Percentiles rank a stretch among this genome's conserved stretches.
These are phyloP conservation scores for Leptodactylus fuscus DNA, from an alignment of 2,113 vertebrate genomes.

Conservation along the genomic window DNA sequence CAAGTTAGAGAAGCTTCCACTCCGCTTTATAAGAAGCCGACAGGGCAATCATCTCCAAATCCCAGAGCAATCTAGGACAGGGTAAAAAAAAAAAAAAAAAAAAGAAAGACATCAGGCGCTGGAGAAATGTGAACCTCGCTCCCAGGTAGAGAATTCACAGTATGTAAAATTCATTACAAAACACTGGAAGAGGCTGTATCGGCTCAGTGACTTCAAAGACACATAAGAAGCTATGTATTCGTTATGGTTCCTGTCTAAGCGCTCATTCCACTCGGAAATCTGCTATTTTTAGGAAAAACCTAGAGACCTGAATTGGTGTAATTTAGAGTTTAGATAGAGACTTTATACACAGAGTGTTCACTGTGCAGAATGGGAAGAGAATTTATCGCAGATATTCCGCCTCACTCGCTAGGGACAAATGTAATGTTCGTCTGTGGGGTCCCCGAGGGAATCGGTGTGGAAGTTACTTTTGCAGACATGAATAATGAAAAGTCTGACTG, in stretches of 20 bases:
- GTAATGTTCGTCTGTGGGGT: neutral
- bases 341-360: neutral
- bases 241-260: neutral
- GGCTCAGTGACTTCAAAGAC: conserved; percentile 28
- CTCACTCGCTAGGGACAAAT: neutral
- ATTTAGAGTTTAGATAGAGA: conserved; percentile 14
- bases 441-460: neutral
- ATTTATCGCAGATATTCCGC: neutral
- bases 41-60: conserved; percentile 21
- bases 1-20: neutral
- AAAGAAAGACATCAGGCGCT: neutral
- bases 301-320: conserved; percentile 20
- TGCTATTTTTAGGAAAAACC: conserved; percentile 29
- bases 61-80: conserved; percentile 27
- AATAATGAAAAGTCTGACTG: neutral
- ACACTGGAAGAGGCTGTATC: neutral
- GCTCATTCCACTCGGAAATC: neutral
- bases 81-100: too few species aligned
- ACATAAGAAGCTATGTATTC: neutral
- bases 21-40: neutral
- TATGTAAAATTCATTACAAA: conserved; percentile 22
- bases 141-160: neutral
- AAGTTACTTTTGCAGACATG: neutral
- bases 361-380: too few species aligned
- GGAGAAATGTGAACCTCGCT: neutral